These are phyloP conservation scores for Aphidoletes aphidimyza DNA, from an alignment of 2,888 invertebrate species.

Conservation along the genomic window DNA sequence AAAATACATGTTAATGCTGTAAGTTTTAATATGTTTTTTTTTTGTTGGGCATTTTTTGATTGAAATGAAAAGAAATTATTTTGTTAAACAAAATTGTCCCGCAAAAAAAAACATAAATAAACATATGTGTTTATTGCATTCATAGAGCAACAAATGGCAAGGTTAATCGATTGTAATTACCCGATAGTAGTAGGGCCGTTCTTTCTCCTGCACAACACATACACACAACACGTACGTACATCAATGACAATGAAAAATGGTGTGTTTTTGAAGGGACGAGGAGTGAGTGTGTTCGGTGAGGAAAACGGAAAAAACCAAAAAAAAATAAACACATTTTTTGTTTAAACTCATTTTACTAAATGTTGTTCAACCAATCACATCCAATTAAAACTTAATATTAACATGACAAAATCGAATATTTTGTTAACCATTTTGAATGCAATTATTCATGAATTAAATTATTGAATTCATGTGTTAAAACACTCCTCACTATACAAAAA, in stretches of 20 bases:
- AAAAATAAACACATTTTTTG: not conserved
- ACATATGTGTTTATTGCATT: not conserved
- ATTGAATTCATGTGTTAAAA: too few relatives aligned
- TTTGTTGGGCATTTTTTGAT: too few relatives aligned
- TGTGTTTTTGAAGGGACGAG: not conserved
- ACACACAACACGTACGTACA: conserved; percentile 25
- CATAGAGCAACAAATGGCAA: conserved; percentile 1
- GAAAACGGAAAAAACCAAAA: conserved; percentile 10
- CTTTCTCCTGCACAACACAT: conserved; percentile 55
- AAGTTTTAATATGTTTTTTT: not conserved
- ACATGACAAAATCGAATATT: too few relatives aligned
- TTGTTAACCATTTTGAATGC: not conserved
- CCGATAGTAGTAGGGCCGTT: conserved; percentile 55
- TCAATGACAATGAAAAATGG: not conserved
- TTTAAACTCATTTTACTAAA: not conserved
- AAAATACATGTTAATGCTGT: conserved; percentile 1
- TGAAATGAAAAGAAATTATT: too few relatives aligned
- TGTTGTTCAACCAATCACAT: not conserved
- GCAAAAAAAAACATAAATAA: not conserved
- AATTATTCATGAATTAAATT: too few relatives aligned
- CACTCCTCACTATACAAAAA: too few relatives aligned
- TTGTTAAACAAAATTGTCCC: not conserved
- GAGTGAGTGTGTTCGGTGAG: not conserved
- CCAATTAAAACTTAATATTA: conserved; percentile 22
- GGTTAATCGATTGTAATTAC: conserved; percentile 53